Evolutionary conservation across 2,113 vertebrate genomes (phyloP), one percentile per base, ranked within the genome.

Genomic region (Oenanthe melanoleuca): DNA sequence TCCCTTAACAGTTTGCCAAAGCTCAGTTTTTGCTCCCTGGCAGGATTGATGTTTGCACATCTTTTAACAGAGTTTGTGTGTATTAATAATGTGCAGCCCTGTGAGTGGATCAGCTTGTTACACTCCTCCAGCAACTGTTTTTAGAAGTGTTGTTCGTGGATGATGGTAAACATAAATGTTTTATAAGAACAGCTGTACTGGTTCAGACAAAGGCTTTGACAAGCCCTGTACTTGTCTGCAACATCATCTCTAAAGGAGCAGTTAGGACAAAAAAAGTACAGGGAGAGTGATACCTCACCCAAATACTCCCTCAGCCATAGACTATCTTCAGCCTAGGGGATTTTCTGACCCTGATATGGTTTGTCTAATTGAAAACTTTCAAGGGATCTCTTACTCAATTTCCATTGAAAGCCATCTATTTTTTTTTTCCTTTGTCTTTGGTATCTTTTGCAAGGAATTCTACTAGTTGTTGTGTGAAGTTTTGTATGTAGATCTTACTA

Each of bases 161-260:
- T 86, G 65, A 55, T 57, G 50, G 37, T 74, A 50, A 75, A 29
- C 59, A 74, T 86, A 71, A 93, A 88, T 84, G 82, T 95, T 94
- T 95, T 92, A 86, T 80, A 90, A 50, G 90, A 92, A 63, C 92
- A 95, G 52, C 75, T 90, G 69, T 91, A 71, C 38, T 67, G 82
- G 47, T 88, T 88, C 47, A 93, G 67, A 80, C 86, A 96, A 80
- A 95, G 56, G 47, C 55, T 80, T 63, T 90, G 67, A 86, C 60
- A 80, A 55, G 83, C n/a, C 38, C 12, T 5, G 67, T 50, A 14
- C 56, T 88, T 71, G 82, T 65, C 72, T 80, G 64, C 82, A 73
- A 5, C 75, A 82, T 66, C 75, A 70, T 70, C 47, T 77, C 21
- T 61, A 22, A 65, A 70, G 11, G 52, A 71, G 38, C 77, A 80